Evolutionary conservation across 2,797 vertebrate genomes (phyloP), one percentile per base, ranked within the genome.

Genomic region (Hemitrygon akajei): DNA sequence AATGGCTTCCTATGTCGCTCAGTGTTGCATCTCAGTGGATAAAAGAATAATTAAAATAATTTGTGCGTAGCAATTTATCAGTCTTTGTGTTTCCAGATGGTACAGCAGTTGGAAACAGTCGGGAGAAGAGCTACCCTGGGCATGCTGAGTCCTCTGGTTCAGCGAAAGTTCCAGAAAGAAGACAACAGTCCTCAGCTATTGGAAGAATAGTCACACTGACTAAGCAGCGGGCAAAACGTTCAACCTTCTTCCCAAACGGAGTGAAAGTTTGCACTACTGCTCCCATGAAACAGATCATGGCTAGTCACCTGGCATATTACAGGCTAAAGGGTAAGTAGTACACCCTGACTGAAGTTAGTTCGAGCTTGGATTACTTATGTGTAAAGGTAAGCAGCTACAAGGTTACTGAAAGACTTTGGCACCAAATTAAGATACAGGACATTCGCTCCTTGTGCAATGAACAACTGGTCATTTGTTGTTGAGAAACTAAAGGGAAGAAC

Each of bases 191-290:
- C 30, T 96, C 96, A 25, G 95, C 96, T 93, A 96, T 97, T 94
- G 96, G 95, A 95, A 89, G 95, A 5, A 96, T 97, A 94, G 97
- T 97, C 73, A 95, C 98, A 93, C 95, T 97, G 95, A 95, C 95
- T 80, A 96, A 96, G 37, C 97, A 95, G 86, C 96, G 97, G 94
- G 95, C 97, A 93, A 98, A 96, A 95, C 97, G 98, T 96, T 98
- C 98, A 0, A 95, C 97, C 37, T 97, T 98, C 91, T 95, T 97
- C 93, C 97, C 98, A 94, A 95, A 97, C 0, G 98, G 97, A 66
- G 97, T 98, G 95, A 97, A 98, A 95, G 96, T 98, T 89, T 99
- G 98, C 94, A 98, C 98, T 9, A 97, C 98, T 77, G 98, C 98
- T 95, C 98, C 97, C 93, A 71, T 98, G 93, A 96, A 96, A 14